Percentiles rank a stretch among this genome's conserved stretches.
Evolutionary conservation across 2,113 vertebrate genomes (phyloP).

Genomic region (Silurus asotus): DNA sequence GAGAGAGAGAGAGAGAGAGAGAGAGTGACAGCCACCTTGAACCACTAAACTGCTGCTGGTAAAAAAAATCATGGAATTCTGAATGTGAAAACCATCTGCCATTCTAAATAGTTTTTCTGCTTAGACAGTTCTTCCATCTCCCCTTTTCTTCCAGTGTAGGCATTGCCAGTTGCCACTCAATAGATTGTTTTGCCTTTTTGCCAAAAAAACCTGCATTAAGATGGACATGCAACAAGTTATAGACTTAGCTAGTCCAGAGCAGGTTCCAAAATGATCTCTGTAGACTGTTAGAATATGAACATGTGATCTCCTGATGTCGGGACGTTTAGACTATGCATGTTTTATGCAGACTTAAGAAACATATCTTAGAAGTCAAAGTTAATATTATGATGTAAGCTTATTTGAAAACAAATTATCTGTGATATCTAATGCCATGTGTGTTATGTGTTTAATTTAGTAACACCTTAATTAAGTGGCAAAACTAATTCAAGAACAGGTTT

Average conservation of each 20-base stretch:
- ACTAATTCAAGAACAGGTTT: background rate
- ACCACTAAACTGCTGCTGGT: background rate
- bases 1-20: background rate
- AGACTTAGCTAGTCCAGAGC: background rate
- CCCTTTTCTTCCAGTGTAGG: background rate
- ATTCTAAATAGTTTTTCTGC: background rate
- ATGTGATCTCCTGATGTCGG: background rate
- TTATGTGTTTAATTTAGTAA: no score
- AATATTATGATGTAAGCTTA: background rate
- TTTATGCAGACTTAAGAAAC: background rate
- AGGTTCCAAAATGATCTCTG: background rate
- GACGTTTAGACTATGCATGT: background rate
- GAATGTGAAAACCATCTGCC: slow-evolving; percentile 5
- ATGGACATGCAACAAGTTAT: no score
- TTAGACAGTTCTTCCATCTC: background rate
- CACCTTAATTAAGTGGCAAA: background rate
- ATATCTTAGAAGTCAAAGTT: background rate
- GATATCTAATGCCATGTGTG: no score
- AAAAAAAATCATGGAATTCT: background rate
- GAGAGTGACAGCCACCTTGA: background rate
- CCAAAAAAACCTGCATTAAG: background rate
- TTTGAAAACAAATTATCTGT: no score
- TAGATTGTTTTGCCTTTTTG: background rate
- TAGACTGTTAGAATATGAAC: background rate
- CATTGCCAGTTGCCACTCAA: background rate